phyloP scores from a whole-genome alignment of 1,140 invertebrate genomes.

The Drosophila punjabiensis region DNA sequence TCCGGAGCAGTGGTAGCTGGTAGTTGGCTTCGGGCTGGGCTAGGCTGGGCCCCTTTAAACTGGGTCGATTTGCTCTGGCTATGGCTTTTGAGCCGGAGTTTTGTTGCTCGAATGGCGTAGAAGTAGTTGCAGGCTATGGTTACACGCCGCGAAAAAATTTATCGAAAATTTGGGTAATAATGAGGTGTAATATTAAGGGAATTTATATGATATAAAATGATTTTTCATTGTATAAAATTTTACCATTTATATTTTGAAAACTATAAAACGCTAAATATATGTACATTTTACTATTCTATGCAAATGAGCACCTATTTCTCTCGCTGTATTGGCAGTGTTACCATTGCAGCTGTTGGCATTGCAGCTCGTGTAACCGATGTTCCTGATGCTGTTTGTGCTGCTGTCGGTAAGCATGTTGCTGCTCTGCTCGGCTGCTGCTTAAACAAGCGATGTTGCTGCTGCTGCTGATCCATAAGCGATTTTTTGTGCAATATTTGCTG shows the following conservation, averaged over 20 bases:
- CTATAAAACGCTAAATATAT: no score
- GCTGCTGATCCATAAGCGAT: constrained; percentile 28
- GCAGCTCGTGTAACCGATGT: constrained; percentile 1
- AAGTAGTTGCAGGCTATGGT: constrained; percentile 8
- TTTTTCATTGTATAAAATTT: no score
- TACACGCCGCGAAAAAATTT: not conserved
- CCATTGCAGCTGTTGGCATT: constrained; percentile 16
- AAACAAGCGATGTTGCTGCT: constrained; percentile 36
- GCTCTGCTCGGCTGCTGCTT: constrained; percentile 32
- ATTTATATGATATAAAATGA: not conserved
- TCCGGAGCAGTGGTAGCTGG: constrained; percentile 7
- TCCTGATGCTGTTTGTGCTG: constrained; percentile 17
- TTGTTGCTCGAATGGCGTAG: constrained; percentile 7
- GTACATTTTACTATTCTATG: no score
- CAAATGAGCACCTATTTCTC: not conserved
- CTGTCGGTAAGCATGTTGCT: constrained; percentile 19
- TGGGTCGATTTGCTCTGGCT: constrained; percentile 59
- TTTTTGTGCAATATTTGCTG: constrained; percentile 28
- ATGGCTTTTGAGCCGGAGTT: constrained; percentile 35
- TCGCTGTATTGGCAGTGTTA: not conserved
- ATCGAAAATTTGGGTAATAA: not conserved
- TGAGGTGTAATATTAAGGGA: not conserved
- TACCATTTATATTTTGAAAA: no score
- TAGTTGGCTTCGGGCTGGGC: constrained; percentile 18
- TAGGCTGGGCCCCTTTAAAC: constrained; percentile 24